Percentiles rank a stretch among this genome's conserved stretches.
phyloP scores from a whole-genome alignment of 2,113 vertebrate genomes.

The Genyomyrus donnyi region DNA sequence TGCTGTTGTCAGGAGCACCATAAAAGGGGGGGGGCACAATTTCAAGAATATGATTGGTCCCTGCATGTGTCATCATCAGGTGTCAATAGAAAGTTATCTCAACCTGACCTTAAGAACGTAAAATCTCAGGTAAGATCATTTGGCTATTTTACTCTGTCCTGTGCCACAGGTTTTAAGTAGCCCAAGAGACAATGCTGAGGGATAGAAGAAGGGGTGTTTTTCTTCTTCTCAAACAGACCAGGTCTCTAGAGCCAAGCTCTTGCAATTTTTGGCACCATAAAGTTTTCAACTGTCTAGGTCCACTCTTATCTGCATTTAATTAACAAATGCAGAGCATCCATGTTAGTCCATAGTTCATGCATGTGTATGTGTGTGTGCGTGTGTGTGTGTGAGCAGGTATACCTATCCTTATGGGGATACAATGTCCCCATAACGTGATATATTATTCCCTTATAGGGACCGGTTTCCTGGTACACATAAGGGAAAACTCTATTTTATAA shows the following conservation, averaged over 20 bases:
- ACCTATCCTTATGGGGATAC: too few relatives aligned
- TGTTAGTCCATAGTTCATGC: neutral
- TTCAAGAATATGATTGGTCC: neutral
- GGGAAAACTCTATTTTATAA: too few relatives aligned
- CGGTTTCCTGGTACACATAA: too few relatives aligned
- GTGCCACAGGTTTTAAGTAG: neutral
- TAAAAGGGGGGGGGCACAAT: neutral
- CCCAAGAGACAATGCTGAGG: neutral
- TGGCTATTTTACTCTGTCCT: neutral
- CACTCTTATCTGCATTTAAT: neutral
- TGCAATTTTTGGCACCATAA: neutral
- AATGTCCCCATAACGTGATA: too few relatives aligned
- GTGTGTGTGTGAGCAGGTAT: too few relatives aligned
- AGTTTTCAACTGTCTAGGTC: neutral
- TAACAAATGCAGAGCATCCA: neutral
- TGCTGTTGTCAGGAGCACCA: neutral
- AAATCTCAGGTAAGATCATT: neutral
- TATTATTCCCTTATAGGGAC: too few relatives aligned
- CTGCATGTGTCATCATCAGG: neutral
- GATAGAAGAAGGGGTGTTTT: neutral
- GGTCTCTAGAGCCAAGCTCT: neutral
- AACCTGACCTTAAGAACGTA: neutral
- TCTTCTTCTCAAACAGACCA: neutral
- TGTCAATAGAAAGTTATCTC: neutral
- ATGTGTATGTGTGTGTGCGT: neutral